Percentiles rank a stretch among this genome's conserved stretches.
Evolutionary conservation across 1,140 invertebrate genomes (phyloP).

Genomic region (Diorhabda carinulata): DNA sequence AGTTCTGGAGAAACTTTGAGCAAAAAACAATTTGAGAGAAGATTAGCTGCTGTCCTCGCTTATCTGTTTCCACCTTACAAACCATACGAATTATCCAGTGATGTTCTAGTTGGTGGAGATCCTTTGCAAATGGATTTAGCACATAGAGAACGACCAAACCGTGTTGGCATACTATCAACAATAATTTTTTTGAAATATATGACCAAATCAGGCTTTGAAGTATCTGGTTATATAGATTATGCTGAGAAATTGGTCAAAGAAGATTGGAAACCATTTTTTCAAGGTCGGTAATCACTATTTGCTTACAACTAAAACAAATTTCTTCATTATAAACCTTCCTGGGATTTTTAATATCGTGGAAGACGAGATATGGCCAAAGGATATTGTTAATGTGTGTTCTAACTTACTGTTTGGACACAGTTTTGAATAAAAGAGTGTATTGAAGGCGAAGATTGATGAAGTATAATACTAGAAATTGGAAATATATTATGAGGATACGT

Average conservation of each 20-base stretch:
- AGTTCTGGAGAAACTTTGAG: conserved; percentile 55
- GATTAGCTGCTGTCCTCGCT: conserved; percentile 51
- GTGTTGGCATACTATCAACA: conserved; percentile 41
- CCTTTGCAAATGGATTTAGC: conserved; percentile 61
- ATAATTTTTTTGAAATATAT: conserved; percentile 29
- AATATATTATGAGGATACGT: too few relatives aligned
- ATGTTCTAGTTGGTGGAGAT: conserved; percentile 53
- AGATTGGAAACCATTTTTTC: conserved; percentile 70
- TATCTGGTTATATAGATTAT: conserved; percentile 77
- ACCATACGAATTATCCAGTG: conserved; percentile 56
- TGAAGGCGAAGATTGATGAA: too few relatives aligned
- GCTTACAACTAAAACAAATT: too few relatives aligned
- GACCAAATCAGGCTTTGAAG: conserved; percentile 55
- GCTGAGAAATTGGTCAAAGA: conserved; percentile 64
- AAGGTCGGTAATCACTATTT: conserved; percentile 31
- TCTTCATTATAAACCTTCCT: too few relatives aligned
- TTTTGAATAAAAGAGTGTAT: too few relatives aligned
- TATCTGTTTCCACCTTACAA: conserved; percentile 53
- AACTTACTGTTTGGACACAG: too few relatives aligned
- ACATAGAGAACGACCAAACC: conserved; percentile 62
- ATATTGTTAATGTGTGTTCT: too few relatives aligned
- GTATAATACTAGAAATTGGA: too few relatives aligned
- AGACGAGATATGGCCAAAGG: too few relatives aligned
- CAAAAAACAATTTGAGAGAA: conserved; percentile 39
- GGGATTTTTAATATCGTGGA: too few relatives aligned